Evolutionary conservation across 2,888 invertebrate species (phyloP).

Genomic region (Cyaniris semiargus): DNA sequence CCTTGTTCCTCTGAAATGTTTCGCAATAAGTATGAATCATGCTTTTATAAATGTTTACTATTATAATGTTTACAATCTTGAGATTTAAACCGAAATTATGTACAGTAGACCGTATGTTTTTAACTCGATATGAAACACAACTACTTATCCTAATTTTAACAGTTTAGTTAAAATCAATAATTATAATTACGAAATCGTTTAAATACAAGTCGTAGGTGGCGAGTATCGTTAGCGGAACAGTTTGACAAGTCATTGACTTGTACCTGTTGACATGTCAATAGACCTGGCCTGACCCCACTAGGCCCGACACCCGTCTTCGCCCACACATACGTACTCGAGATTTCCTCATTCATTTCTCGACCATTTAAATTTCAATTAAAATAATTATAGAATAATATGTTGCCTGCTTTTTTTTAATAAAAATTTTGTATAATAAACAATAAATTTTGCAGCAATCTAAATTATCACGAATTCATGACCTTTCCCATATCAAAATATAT

Average conservation of each 20-base stretch:
- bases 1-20: not conserved
- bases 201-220: conserved; percentile 39
- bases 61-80: not conserved
- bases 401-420: too few species aligned
- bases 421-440: too few species aligned
- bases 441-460: too few species aligned
- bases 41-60: too few species aligned
- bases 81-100: too few species aligned
- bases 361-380: not conserved
- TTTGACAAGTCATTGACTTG: conserved; percentile 44
- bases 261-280: conserved; percentile 50
- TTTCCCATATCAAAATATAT: too few species aligned
- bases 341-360: conserved; percentile 10
- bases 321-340: conserved; percentile 31
- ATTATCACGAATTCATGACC: too few species aligned
- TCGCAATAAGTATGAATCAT: not conserved
- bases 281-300: conserved; percentile 42
- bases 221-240: conserved; percentile 41
- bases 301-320: conserved; percentile 34
- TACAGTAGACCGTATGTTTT: too few species aligned
- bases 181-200: not conserved
- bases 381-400: not conserved
- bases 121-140: too few species aligned
- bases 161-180: not conserved
- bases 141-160: too few species aligned